Conservation (phyloP, 2,113 vertebrate genomes). For the Saccopteryx leptura region DNA sequence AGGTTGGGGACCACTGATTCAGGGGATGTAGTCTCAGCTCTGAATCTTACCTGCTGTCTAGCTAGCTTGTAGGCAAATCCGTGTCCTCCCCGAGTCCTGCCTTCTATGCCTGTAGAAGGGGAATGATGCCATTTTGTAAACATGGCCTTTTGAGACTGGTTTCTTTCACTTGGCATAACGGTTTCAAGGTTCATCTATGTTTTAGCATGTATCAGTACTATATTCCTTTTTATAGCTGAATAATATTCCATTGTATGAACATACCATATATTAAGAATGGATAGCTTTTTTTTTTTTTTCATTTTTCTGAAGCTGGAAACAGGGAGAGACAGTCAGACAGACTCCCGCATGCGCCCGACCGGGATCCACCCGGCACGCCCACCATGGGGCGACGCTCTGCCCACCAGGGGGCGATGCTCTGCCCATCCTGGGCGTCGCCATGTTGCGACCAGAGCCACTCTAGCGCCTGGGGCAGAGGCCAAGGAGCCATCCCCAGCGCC, state of each 20-base stretch:
- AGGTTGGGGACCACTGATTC: no score
- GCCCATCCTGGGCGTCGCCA: no score
- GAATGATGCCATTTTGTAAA: neutral
- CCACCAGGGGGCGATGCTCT: no score
- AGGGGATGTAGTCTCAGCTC: neutral
- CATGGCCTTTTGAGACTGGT: neutral
- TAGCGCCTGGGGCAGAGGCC: no score
- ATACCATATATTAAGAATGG: neutral
- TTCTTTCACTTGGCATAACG: neutral
- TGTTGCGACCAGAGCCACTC: no score
- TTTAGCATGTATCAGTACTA: neutral
- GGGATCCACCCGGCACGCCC: no score
- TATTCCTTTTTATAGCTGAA: neutral
- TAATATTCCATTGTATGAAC: neutral
- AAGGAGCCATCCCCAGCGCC: no score
- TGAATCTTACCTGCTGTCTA: neutral
- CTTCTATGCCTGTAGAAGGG: neutral
- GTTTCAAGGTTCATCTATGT: neutral
- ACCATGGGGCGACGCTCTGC: no score
- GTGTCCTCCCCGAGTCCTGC: accelerated
- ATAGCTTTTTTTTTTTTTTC: no score
- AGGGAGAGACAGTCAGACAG: no score
- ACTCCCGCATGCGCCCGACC: no score
- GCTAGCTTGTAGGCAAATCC: neutral
- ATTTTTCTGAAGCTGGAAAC: no score